phyloP scores from a whole-genome alignment of 2,797 vertebrate species.

The Artibeus jamaicensis region DNA sequence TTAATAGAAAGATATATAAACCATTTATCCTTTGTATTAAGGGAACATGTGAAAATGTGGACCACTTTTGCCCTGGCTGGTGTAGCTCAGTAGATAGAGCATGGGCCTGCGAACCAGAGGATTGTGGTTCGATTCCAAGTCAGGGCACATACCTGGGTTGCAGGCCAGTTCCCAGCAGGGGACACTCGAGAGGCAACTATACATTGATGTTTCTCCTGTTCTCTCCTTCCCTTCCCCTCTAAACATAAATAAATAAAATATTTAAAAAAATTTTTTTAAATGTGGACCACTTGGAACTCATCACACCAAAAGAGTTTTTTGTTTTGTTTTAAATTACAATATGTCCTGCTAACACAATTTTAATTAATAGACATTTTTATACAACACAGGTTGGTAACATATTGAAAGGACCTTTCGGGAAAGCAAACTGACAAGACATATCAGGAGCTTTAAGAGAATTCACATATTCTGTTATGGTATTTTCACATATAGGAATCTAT shows the following conservation, averaged over 20 bases:
- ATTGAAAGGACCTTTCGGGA: neutral
- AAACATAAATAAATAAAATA: too few relatives aligned
- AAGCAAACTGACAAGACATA: neutral
- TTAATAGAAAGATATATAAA: neutral
- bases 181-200: too few relatives aligned
- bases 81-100: too few relatives aligned
- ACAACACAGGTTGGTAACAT: neutral
- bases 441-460: slow-evolving; percentile 18
- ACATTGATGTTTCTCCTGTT: too few relatives aligned
- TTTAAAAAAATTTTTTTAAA: neutral
- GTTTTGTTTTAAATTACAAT: neutral
- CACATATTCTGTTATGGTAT: neutral
- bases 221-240: too few relatives aligned
- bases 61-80: neutral
- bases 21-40: neutral
- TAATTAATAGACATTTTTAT: neutral
- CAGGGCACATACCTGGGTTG: too few relatives aligned
- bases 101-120: too few relatives aligned
- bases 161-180: too few relatives aligned
- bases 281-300: neutral
- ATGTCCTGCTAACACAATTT: neutral
- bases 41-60: neutral
- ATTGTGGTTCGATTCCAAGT: too few relatives aligned
- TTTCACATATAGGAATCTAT: neutral
- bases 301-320: neutral